Evolutionary conservation across 2,113 vertebrate species (phyloP).

Genomic region (Ammodytes dubius): DNA sequence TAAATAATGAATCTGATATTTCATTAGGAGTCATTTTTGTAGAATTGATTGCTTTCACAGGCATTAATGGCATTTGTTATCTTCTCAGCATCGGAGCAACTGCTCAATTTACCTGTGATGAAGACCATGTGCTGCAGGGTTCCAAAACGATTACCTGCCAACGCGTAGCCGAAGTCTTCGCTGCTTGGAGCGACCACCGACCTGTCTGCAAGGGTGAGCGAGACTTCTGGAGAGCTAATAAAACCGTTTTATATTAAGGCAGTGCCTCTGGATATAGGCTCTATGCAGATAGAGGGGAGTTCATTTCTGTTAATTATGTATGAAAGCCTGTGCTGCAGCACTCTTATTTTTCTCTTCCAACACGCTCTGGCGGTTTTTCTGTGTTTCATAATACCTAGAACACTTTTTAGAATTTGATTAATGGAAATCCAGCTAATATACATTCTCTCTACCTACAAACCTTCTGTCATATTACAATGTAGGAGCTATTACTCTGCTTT

Average conservation of each 20-base stretch:
- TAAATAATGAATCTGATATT: conserved; percentile 46
- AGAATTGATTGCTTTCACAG: conserved; percentile 58
- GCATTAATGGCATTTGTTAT: conserved; percentile 65
- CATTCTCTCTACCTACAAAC: conserved; percentile 61
- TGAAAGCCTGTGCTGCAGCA: conserved; percentile 64
- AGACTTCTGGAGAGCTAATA: conserved; percentile 67
- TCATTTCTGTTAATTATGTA: conserved; percentile 80
- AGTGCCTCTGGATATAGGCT: conserved; percentile 69
- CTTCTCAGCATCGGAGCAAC: conserved; percentile 90
- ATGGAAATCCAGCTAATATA: conserved; percentile 72
- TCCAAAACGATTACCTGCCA: conserved; percentile 98
- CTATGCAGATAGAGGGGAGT: conserved; percentile 74
- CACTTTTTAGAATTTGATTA: conserved; percentile 75
- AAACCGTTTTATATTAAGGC: conserved; percentile 77
- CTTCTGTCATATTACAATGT: conserved; percentile 60
- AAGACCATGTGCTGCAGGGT: conserved; percentile 97
- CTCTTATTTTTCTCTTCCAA: conserved; percentile 55
- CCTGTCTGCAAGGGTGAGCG: conserved; percentile 96
- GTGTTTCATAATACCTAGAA: conserved; percentile 70
- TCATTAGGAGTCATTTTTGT: conserved; percentile 47
- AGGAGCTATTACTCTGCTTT: conserved; percentile 51
- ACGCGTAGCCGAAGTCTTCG: conserved; percentile 95
- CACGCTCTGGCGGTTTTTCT: conserved; percentile 56
- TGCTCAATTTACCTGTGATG: conserved; percentile 94
- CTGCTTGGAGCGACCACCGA: conserved; percentile 97